Percentiles rank a stretch among this genome's conserved stretches.
Evolutionary conservation across 2,797 vertebrate genomes (phyloP).

Genomic region (Carapus acus): DNA sequence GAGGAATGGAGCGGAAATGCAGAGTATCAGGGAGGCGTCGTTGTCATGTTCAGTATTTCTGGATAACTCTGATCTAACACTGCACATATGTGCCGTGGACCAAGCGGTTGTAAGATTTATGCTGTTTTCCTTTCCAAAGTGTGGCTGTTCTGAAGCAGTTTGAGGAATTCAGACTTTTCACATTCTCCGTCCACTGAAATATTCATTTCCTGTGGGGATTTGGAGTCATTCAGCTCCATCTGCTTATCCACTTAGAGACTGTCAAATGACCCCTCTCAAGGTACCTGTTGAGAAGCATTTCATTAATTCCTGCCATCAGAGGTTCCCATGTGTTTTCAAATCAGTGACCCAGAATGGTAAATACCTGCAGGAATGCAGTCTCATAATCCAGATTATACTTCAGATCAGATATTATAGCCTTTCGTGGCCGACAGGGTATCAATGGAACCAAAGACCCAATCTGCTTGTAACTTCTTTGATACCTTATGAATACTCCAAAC

Average conservation of each 20-base stretch:
- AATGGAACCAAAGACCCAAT: not conserved
- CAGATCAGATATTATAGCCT: not conserved
- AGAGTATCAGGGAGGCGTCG: no score
- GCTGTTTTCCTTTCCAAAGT: no score
- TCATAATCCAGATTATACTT: not conserved
- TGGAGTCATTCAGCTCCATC: conserved; percentile 28
- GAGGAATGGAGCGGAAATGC: no score
- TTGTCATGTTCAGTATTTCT: no score
- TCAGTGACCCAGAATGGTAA: not conserved
- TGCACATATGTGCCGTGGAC: no score
- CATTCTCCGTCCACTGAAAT: not conserved
- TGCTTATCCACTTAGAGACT: conserved; percentile 38
- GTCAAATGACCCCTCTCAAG: conserved; percentile 14
- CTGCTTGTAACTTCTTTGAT: not conserved
- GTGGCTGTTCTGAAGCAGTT: no score
- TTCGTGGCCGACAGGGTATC: conserved; percentile 1
- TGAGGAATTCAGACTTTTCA: no score
- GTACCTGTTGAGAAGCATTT: conserved; percentile 1
- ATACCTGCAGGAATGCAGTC: not conserved
- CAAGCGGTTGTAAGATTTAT: no score
- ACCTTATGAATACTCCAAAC: not conserved
- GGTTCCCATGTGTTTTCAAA: not conserved
- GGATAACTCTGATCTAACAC: no score
- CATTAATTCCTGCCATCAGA: not conserved
- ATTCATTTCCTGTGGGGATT: conserved; percentile 17